phyloP scores from a whole-genome alignment of 2,113 vertebrate genomes.

The Festucalex cinctus region DNA sequence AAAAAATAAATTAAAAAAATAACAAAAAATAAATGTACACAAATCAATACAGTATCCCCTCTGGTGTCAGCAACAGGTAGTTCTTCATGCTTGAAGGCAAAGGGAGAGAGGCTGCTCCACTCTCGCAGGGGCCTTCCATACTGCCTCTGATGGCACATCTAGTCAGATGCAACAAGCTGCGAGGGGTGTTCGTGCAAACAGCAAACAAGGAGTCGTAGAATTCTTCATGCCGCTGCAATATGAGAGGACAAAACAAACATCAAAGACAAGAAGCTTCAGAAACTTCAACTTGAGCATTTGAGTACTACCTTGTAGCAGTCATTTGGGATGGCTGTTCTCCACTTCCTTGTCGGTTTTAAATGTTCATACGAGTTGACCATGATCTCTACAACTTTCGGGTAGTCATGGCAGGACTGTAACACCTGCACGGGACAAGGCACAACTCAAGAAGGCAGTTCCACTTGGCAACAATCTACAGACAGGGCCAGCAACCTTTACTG shows the following conservation, averaged over 20 bases:
- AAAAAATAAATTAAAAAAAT: no score
- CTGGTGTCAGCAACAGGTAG: constrained; percentile 88
- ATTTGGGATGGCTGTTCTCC: constrained; percentile 84
- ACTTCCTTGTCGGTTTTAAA: constrained; percentile 81
- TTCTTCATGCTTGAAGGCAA: constrained; percentile 81
- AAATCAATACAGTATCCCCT: constrained; percentile 77
- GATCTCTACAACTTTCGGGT: constrained; percentile 82
- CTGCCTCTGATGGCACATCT: constrained; percentile 81
- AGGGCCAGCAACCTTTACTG: no score
- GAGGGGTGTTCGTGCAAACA: constrained; percentile 82
- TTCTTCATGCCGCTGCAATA: constrained; percentile 75
- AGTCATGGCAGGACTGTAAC: constrained; percentile 81
- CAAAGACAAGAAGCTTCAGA: background rate
- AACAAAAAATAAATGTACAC: background rate
- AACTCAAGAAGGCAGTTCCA: background rate
- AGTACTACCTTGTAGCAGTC: constrained; percentile 79
- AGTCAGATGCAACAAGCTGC: constrained; percentile 86
- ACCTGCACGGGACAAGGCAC: constrained; percentile 71
- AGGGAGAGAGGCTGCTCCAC: constrained; percentile 72
- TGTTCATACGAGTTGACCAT: constrained; percentile 84
- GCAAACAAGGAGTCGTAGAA: constrained; percentile 91
- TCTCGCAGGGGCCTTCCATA: constrained; percentile 73
- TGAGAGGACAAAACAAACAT: background rate
- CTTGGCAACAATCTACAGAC: background rate
- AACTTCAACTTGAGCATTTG: background rate